Base-by-base conservation (phyloP, 2,797 vertebrate species). In the Tiaroga cobitis region DNA sequence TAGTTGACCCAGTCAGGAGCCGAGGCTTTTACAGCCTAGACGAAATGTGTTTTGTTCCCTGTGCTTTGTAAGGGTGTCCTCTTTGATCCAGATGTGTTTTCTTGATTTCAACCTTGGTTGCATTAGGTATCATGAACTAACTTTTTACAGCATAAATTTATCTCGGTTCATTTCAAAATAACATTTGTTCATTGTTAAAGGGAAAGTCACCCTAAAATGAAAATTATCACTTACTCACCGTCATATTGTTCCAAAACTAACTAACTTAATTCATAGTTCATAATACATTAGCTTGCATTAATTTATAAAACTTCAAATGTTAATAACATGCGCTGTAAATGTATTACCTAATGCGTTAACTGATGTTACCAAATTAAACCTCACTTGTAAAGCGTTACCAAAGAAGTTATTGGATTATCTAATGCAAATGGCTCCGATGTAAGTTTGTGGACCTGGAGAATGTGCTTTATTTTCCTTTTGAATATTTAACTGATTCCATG, bases 1-100 rank as follows among this genome's bases (percentile, higher is more conserved):
- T 41, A 34, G 32, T 16, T 77, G 73, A 70, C 83, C 65, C 39
- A 49, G 72, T 61, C 49, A 54, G 29, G 29, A 73, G 61, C 10
- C 18, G 10, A 41, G 24, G 39, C 19, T 73, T 65, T 61, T 26
- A 61, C 10, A 16, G 39, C 8, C 39, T 37, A 24, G 49, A 41
- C 21, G 15, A 56, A 76, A 37, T 3, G 1, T 56, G 49, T 56
- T 39, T 41, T 59, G 13, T 39, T 59, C 24, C 24, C 15, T 39
- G 51, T 59, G 7, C 3, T 68, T 21, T 68, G 16, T 32, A 68
- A 68, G 18, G 18, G 18, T 68, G 51, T 39, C 10, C 24, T 10
- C 19, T 43, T 41, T 26, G 9, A 18, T 77, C 21, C 24, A 16
- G 24, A 26, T 77, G 4, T 26, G 19, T 77, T 61, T 37, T 6